Conservation (phyloP, 2,113 vertebrate genomes). For the Raja brachyura region DNA sequence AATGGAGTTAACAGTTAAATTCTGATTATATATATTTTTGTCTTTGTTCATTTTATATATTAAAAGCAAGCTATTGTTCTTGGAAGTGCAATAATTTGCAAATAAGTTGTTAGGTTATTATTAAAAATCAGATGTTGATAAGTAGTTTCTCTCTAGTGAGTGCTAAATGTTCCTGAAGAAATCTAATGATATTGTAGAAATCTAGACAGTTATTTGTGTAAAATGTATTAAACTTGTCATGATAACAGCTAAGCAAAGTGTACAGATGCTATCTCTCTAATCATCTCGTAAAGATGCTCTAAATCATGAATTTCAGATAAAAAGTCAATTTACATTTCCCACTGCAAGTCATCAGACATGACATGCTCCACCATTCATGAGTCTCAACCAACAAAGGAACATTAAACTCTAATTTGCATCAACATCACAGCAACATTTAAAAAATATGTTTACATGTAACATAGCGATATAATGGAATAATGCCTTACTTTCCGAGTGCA, state of each 20-base stretch:
- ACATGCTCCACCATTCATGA: neutral
- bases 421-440: neutral
- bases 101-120: neutral
- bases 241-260: neutral
- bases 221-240: slow-evolving; percentile 18
- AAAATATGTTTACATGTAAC: neutral
- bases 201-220: neutral
- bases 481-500: neutral
- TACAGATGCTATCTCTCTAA: slow-evolving; percentile 7
- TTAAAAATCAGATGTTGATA: neutral
- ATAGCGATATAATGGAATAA: neutral
- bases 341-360: neutral
- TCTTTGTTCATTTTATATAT: neutral
- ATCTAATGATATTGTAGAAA: neutral
- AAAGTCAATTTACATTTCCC: slow-evolving; percentile 9
- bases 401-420: neutral
- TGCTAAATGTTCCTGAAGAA: neutral
- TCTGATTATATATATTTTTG: neutral
- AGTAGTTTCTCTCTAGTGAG: neutral
- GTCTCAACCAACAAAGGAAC: neutral
- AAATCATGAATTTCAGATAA: neutral
- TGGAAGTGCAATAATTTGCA: neutral
- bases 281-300: neutral
- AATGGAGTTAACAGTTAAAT: neutral
- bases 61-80: neutral